Conservation (phyloP, 2,113 vertebrate species). For the Etheostoma spectabile region DNA sequence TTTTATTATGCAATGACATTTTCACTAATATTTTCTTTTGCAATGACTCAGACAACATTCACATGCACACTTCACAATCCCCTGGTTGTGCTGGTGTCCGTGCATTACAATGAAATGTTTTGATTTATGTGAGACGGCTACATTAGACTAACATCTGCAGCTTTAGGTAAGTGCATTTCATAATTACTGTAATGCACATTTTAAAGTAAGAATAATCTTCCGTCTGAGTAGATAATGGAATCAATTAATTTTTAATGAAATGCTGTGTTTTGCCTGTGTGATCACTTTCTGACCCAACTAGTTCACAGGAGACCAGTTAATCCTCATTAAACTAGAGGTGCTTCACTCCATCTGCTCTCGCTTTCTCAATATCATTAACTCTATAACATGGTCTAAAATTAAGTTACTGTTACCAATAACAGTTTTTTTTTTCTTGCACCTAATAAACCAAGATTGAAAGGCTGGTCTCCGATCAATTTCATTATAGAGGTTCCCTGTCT, state of each 20-base stretch:
- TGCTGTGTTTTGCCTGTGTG: neutral
- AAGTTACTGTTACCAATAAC: neutral
- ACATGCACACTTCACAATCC: neutral
- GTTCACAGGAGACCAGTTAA: constrained; percentile 40
- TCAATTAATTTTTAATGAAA: constrained; percentile 14
- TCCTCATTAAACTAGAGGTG: constrained; percentile 37
- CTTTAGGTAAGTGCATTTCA: constrained; percentile 6
- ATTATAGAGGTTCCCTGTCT: constrained; percentile 46
- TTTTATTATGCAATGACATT: neutral
- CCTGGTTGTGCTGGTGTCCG: neutral
- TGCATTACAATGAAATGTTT: neutral
- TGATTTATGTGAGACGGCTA: constrained; percentile 23
- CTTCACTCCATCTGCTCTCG: constrained; percentile 53
- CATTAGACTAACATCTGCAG: constrained; percentile 25
- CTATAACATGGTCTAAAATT: neutral
- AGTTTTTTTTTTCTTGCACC: neutral
- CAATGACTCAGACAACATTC: neutral
- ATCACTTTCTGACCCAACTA: constrained; percentile 29
- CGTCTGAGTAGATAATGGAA: constrained; percentile 18
- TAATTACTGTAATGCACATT: constrained; percentile 17
- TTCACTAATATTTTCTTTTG: neutral
- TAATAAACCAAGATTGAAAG: constrained; percentile 35
- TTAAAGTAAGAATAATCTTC: constrained; percentile 10
- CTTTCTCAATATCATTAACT: neutral
- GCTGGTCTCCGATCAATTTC: constrained; percentile 47